Evolutionary conservation across 2,113 vertebrate species (phyloP), one percentile per base, ranked within the genome.

Genomic region (Xiphophorus hellerii): DNA sequence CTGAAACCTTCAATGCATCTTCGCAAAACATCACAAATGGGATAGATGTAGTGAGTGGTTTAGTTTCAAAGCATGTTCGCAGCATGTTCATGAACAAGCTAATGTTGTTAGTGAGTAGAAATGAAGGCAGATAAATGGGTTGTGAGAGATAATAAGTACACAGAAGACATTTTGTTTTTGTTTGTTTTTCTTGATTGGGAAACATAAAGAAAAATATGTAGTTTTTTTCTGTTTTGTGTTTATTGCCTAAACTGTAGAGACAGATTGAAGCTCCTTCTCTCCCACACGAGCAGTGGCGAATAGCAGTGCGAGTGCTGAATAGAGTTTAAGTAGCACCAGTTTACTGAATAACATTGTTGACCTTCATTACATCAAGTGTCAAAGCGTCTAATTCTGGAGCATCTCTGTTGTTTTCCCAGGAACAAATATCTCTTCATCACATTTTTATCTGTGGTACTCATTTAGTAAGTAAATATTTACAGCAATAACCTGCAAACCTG

Each of bases 11-110:
- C 84, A 90, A 77, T 68, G 71, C 61, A 83, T 86, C 88, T 88
- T 89, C 87, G 86, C 90, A 87, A 87, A 86, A 89, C 85, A 87
- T 88, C 87, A 90, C 89, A 87, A 85, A 87, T 76, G 78, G 82
- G 84, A 67, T 81, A 78, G 37, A 74, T 82, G 87, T 73, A 75
- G 81, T 88, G 82, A 78, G 82, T 25, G 39, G 60, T 66, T 73
- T 69, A 25, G 79, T 81, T 80, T 78, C 37, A 62, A 77, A 27
- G 69, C 30, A 63, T 82, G 79, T 39, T 58, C 74, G 71, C 83
- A 73, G 70, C 76, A 73, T 75, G 83, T 78, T 79, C 54, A 66
- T 5, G 4, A 51, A 54, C 37, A 25, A 22, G 69, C 64, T 75
- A 58, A 33, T 48, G 68, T 62, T 68, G 29, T 42, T 51, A n/a